Base-by-base conservation (phyloP, 1,140 invertebrate genomes). In the Sinella curviseta region DNA sequence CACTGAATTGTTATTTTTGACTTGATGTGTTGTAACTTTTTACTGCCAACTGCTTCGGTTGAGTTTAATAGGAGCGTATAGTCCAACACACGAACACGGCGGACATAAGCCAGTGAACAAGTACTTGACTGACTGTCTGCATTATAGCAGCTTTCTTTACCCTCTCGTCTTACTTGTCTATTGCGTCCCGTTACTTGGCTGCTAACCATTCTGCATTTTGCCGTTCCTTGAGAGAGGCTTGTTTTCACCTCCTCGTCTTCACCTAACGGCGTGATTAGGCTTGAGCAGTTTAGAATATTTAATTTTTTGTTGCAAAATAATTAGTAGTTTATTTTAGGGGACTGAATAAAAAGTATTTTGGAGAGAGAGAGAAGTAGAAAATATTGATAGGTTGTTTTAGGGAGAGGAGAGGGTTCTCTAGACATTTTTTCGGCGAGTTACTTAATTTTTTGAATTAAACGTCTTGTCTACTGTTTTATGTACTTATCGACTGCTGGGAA, bases 121-220 rank as follows among this genome's bases (percentile, higher is more conserved):
- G n/a, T n/a, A n/a, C n/a, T n/a, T n/a, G n/a, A n/a, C n/a, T n/a
- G n/a, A n/a, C n/a, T n/a, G n/a, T n/a, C n/a, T n/a, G n/a, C n/a
- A n/a, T n/a, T n/a, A n/a, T n/a, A n/a, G n/a, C 65, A 30, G 12
- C 31, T 30, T 70, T 70, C 65, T 14, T 14, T 60, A n/a, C 12
- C 14, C 3, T 60, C 24, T 60, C 8, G 14, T 60, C 55, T 60
- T 60, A 24, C 8, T 65, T 26, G 24, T 33, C 8, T 60, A 77
- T 60, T 77, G 76, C 54, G 34, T 75, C 76, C 76, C 36, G 36
- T 77, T 57, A 77, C 54, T 60, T 77, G 54, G 28, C 34, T 31
- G 2, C 30, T 77, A 20, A 17, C 31, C 55, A 57, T 65, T 55
- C 76, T 60, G 30, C 24, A 26, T 77, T 55, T 77, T 60, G 36